Evolutionary conservation across 2,888 invertebrate genomes (phyloP).

Genomic region (Trachelus iudaicus): DNA sequence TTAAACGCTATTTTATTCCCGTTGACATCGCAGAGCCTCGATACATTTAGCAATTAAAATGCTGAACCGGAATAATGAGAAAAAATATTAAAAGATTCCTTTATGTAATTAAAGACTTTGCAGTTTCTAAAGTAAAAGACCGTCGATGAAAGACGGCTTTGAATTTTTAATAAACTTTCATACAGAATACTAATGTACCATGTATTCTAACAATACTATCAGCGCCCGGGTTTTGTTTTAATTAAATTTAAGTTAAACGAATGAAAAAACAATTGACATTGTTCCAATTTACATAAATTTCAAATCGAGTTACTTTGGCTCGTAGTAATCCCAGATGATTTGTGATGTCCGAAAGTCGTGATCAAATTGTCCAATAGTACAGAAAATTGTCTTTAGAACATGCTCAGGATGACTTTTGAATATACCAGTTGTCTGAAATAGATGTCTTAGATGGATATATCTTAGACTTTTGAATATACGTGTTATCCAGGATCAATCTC

Average conservation of each 20-base stretch:
- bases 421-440: too few relatives aligned
- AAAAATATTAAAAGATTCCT: background rate
- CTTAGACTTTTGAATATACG: too few relatives aligned
- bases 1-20: background rate
- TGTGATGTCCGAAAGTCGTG: background rate
- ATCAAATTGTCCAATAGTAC: background rate
- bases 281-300: background rate
- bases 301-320: background rate
- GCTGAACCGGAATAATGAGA: background rate
- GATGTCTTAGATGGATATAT: too few relatives aligned
- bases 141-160: background rate
- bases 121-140: background rate
- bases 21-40: background rate
- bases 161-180: background rate
- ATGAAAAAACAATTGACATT: too few relatives aligned
- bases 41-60: background rate
- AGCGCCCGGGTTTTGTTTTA: background rate
- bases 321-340: too few relatives aligned
- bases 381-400: background rate
- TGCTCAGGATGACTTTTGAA: background rate
- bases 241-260: background rate
- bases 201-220: background rate
- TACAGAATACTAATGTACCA: background rate
- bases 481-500: background rate
- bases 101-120: background rate